These are phyloP conservation scores for Rhabdomys pumilio DNA, from an alignment of 2,797 vertebrate genomes.

Conservation along the genomic window DNA sequence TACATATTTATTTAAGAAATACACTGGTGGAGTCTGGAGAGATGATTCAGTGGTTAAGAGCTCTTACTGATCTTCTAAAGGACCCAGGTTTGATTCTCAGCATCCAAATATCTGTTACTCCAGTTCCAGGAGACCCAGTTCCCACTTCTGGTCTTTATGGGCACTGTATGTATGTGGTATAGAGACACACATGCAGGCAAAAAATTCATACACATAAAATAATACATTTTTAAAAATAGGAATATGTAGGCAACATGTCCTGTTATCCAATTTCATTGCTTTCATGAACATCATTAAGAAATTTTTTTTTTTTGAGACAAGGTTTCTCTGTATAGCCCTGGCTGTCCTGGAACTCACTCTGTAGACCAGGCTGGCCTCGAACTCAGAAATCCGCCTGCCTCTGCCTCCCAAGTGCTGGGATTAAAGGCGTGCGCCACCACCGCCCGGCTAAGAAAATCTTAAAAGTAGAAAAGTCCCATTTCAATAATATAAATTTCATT, in stretches of 20 bases:
- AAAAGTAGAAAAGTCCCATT: background rate
- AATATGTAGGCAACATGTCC: background rate
- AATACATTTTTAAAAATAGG: background rate
- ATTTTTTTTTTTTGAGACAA: too few relatives aligned
- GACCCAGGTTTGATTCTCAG: background rate
- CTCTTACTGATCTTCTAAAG: background rate
- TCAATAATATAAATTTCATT: slow-evolving; percentile 9
- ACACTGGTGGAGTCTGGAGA: background rate
- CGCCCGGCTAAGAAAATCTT: background rate
- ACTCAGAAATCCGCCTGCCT: too few relatives aligned
- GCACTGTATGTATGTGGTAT: background rate
- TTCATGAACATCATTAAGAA: background rate
- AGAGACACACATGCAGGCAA: background rate
- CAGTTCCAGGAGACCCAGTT: background rate
- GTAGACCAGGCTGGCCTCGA: too few relatives aligned
- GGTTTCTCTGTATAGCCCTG: too few relatives aligned
- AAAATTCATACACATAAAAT: background rate
- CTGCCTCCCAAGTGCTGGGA: too few relatives aligned
- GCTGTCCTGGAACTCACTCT: too few relatives aligned
- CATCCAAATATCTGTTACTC: background rate
- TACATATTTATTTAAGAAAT: background rate
- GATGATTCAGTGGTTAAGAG: background rate
- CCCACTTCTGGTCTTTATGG: background rate
- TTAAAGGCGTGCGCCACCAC: too few relatives aligned
- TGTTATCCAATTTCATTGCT: background rate